These are phyloP conservation scores for Penaeus monodon DNA, from an alignment of 2,888 invertebrate genomes.

Conservation along the genomic window DNA sequence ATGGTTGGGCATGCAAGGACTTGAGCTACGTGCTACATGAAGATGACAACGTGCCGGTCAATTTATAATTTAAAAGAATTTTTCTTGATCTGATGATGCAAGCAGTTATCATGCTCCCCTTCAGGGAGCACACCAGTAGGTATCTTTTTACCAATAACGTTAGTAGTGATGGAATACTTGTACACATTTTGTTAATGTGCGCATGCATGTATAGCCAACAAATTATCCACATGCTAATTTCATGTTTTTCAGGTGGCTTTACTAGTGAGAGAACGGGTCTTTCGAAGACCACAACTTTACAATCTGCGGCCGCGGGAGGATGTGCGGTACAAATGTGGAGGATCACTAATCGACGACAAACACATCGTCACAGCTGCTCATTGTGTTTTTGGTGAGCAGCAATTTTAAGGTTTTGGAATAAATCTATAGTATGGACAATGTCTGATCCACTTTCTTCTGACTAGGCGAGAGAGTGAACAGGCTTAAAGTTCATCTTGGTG, in stretches of 20 bases:
- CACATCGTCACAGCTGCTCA: slow-evolving; percentile 51
- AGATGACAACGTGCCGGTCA: no score
- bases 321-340: slow-evolving; percentile 34
- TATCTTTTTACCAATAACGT: no score
- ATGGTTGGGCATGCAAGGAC: no score
- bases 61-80: no score
- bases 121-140: no score
- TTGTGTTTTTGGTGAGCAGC: slow-evolving; percentile 46
- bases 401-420: not conserved
- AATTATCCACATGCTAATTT: no score
- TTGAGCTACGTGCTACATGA: no score
- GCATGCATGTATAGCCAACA: no score
- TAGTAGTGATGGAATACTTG: no score
- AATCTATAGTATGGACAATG: not conserved
- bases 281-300: not conserved
- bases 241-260: slow-evolving; percentile 34
- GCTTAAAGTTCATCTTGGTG: slow-evolving; percentile 44
- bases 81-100: no score
- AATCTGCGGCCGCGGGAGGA: not conserved
- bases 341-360: slow-evolving; percentile 27
- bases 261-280: slow-evolving; percentile 32
- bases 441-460: not conserved
- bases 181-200: no score
- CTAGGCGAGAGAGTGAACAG: slow-evolving; percentile 34
- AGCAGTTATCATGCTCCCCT: no score